Conservation (phyloP, 2,113 vertebrate species). For the Lepus timidus region DNA sequence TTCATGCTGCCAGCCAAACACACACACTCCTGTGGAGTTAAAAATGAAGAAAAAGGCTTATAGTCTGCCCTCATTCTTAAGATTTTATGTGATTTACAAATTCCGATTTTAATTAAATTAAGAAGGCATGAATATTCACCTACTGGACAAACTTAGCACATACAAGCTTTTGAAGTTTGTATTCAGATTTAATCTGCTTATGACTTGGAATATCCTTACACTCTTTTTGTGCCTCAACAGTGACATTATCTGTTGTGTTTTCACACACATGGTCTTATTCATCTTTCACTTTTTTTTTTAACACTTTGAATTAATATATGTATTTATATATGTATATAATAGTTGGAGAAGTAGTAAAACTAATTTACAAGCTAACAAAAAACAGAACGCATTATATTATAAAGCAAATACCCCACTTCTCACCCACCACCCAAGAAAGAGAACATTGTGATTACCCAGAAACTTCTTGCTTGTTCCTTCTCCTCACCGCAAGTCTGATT, state of each 20-base stretch:
- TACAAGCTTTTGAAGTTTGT: conserved; percentile 44
- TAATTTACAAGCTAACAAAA: conserved; percentile 18
- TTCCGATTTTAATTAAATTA: conserved; percentile 75
- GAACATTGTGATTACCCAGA: background rate
- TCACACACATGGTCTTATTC: background rate
- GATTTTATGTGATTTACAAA: conserved; percentile 73
- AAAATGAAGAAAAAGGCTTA: conserved; percentile 70
- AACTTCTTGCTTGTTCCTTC: background rate
- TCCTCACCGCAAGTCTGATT: background rate
- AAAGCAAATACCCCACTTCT: background rate
- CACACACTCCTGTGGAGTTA: conserved; percentile 60
- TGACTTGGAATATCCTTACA: conserved; percentile 19
- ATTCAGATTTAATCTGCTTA: conserved; percentile 13
- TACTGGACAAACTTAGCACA: background rate
- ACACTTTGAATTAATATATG: background rate
- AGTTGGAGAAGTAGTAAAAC: background rate
- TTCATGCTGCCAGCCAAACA: conserved; percentile 54
- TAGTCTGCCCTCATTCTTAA: conserved; percentile 61
- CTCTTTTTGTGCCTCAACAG: background rate
- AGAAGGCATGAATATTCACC: conserved; percentile 36
- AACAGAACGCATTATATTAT: background rate
- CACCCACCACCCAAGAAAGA: background rate
- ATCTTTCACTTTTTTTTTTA: background rate
- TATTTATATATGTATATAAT: too few species aligned
- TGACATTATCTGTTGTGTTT: conserved; percentile 24